A percentile compares a stretch with the other conserved stretches of the same genome.
phyloP scores from a whole-genome alignment of 2,797 vertebrate genomes.

The Sebastes matsubarae region DNA sequence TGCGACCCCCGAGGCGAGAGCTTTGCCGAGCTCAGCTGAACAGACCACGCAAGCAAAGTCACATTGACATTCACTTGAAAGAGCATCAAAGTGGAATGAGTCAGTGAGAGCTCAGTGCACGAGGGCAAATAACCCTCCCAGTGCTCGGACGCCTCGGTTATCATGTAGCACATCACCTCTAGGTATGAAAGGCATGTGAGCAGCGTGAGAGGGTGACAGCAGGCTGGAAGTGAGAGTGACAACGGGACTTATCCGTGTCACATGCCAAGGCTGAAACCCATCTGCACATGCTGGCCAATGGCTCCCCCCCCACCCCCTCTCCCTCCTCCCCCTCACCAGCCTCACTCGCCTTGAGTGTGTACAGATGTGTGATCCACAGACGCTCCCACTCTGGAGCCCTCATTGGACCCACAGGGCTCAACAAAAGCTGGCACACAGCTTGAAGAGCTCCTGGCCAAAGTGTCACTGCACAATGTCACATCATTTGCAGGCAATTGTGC shows the following conservation, averaged over 20 bases:
- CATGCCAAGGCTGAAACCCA: constrained; percentile 60
- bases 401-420: constrained; percentile 67
- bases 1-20: constrained; percentile 31
- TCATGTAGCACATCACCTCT: constrained; percentile 58
- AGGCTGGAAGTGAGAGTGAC: constrained; percentile 50
- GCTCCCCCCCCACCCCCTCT: not conserved
- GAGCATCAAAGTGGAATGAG: constrained; percentile 55
- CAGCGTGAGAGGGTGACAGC: constrained; percentile 52
- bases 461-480: constrained; percentile 35
- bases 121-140: constrained; percentile 27
- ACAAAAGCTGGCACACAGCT: constrained; percentile 62
- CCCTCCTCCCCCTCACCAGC: constrained; percentile 11
- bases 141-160: constrained; percentile 51
- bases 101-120: constrained; percentile 42
- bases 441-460: constrained; percentile 53
- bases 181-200: constrained; percentile 58
- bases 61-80: constrained; percentile 57
- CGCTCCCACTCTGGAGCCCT: constrained; percentile 55
- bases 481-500: constrained; percentile 24
- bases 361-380: constrained; percentile 73
- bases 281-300: constrained; percentile 41
- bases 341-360: constrained; percentile 67
- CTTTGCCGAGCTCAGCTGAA: constrained; percentile 61
- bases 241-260: constrained; percentile 59
- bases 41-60: constrained; percentile 44